These are phyloP conservation scores for Accipiter cooperii DNA, from an alignment of 2,113 vertebrate species.

Conservation along the genomic window DNA sequence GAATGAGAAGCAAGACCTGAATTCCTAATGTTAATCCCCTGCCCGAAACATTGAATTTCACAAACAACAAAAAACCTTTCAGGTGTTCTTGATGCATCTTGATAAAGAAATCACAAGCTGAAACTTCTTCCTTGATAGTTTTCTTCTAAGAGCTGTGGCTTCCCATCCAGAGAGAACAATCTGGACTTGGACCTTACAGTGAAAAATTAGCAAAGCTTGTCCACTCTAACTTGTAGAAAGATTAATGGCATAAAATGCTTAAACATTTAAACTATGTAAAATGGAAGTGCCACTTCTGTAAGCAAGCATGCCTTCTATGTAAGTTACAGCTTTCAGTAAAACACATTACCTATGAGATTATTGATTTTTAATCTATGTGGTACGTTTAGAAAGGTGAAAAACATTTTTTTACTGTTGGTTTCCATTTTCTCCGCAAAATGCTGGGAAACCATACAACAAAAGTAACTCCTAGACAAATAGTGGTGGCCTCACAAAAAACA, in stretches of 20 bases:
- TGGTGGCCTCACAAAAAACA: background rate
- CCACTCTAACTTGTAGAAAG: background rate
- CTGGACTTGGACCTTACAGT: no score
- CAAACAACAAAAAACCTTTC: background rate
- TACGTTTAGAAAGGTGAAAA: background rate
- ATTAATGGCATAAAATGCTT: background rate
- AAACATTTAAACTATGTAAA: background rate
- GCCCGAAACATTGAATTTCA: background rate
- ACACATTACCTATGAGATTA: background rate
- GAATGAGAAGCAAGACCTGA: background rate
- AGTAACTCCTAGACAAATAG: background rate
- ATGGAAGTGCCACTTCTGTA: background rate
- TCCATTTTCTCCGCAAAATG: background rate
- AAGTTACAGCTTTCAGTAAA: background rate
- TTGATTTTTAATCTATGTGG: rapidly evolving
- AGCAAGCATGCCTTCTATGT: background rate
- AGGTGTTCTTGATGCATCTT: background rate
- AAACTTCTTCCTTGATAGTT: background rate
- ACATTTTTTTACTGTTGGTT: background rate
- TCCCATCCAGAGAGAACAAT: background rate
- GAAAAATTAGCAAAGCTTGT: background rate
- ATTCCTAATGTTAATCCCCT: background rate
- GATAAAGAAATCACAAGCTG: background rate
- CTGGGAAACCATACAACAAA: background rate
- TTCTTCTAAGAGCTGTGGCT: background rate